Base-by-base conservation (phyloP, 2,113 vertebrate species). In the Syngnathus floridae region DNA sequence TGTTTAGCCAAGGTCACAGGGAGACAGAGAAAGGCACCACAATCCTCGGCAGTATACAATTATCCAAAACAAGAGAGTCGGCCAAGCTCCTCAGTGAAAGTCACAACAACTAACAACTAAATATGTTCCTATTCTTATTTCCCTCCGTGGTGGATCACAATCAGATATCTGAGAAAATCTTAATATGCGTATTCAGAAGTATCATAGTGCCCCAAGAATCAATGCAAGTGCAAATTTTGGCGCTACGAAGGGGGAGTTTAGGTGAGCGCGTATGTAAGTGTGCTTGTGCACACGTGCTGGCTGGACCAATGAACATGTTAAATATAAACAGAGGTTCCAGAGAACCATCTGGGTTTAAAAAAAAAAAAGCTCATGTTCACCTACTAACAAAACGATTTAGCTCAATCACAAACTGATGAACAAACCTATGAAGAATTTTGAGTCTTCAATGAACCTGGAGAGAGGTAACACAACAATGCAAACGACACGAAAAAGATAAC, bases 21-120 rank as follows among this genome's bases (percentile, higher is more conserved):
- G 87, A 91, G 90, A 91, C 90, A 91, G 86, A 82, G 82, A 83
- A 80, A 84, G 71, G 87, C 87, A 90, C 90, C 90, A 90, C 91
- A 92, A 86, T 88, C 88, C 87, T 89, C 78, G 60, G 83, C 72
- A 88, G 79, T 43, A 75, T 91, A 84, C 88, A 92, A 92, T 92
- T 92, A 91, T 91, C 90, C 90, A 83, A 91, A 91, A 91, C 89
- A 92, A 86, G 88, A 87, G 64, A 81, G 84, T 82, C 83, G 88
- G 85, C 88, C 85, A 89, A 86, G 74, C 86, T 90, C 84, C 79
- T 88, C 78, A 82, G 77, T 82, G 83, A 83, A 73, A 80, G 79
- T 78, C 79, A 85, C 82, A 73, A 88, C 80, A 88, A 61, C 58
- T 86, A 76, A 89, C 77, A 85, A 74, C 63, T 64, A 66, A 66